Evolutionary conservation across 2,113 vertebrate genomes (phyloP).

Genomic region (Ceuthmochares aereus): DNA sequence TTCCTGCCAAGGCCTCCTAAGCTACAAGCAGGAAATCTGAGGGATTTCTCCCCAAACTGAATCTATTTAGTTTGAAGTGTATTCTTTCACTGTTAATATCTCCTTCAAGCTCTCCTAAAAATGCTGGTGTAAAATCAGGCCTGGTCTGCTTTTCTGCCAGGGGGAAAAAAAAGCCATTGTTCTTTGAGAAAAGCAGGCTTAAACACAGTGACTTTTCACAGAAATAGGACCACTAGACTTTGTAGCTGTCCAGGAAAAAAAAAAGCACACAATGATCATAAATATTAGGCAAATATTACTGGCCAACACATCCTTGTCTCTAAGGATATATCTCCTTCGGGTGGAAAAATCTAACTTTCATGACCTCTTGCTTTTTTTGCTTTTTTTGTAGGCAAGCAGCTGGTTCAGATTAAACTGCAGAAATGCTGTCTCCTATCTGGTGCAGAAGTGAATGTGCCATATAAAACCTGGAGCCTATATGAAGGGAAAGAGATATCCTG

Average conservation of each 20-base stretch:
- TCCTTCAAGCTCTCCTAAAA: background rate
- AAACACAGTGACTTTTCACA: background rate
- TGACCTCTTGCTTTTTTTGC: background rate
- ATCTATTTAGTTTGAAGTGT: background rate
- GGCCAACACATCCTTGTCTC: background rate
- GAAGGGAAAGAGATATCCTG: background rate
- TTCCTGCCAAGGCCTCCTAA: background rate
- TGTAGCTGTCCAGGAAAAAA: background rate
- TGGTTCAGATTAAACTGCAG: background rate
- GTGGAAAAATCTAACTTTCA: background rate
- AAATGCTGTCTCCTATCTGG: rapidly evolving
- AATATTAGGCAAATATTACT: background rate
- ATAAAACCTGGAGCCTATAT: background rate
- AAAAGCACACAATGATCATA: background rate
- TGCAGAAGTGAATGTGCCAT: background rate
- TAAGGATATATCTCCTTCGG: background rate
- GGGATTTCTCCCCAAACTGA: background rate
- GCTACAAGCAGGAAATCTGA: background rate
- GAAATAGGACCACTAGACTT: background rate
- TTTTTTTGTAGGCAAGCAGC: background rate
- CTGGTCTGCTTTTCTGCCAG: background rate
- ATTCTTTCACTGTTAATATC: background rate
- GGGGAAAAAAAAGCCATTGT: background rate
- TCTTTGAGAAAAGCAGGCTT: background rate
- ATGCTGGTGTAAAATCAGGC: background rate